phyloP scores from a whole-genome alignment of 2,113 vertebrate species.

The Lethenteron camtschaticum region DNA sequence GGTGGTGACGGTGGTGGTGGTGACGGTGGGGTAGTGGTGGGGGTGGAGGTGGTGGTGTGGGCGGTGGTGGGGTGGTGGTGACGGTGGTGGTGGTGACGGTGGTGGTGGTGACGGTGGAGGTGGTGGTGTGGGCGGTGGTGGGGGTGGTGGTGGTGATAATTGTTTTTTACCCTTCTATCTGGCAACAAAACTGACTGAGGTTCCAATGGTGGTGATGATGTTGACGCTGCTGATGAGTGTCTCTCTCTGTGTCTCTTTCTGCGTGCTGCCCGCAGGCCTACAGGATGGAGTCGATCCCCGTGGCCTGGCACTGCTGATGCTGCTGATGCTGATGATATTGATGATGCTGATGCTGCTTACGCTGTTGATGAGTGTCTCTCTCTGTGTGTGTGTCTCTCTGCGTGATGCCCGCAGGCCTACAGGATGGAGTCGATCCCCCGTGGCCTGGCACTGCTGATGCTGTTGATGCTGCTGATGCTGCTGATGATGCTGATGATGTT shows the following conservation, averaged over 20 bases:
- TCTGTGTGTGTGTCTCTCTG: neutral
- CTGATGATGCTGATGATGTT: too few relatives aligned
- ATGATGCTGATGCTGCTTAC: conserved; percentile 14
- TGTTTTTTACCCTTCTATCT: too few relatives aligned
- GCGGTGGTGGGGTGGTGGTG: too few relatives aligned
- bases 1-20: too few relatives aligned
- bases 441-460: conserved; percentile 60
- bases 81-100: too few relatives aligned
- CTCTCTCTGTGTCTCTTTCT: neutral
- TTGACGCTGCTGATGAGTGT: neutral
- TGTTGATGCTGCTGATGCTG: neutral
- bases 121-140: conserved; percentile 8
- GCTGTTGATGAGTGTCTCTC: neutral
- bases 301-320: conserved; percentile 51
- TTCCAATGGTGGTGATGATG: too few relatives aligned
- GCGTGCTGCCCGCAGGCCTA: conserved; percentile 35
- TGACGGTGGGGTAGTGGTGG: too few relatives aligned
- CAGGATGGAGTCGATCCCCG: conserved; percentile 42
- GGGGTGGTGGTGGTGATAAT: conserved; percentile 58
- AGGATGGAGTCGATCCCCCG: conserved; percentile 44
- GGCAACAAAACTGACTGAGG: too few relatives aligned
- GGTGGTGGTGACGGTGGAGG: too few relatives aligned
- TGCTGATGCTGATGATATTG: too few relatives aligned
- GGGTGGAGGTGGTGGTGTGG: too few relatives aligned
- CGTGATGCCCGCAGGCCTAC: conserved; percentile 37